phyloP scores from a whole-genome alignment of 2,888 invertebrate genomes.

The Conistra vaccinii region DNA sequence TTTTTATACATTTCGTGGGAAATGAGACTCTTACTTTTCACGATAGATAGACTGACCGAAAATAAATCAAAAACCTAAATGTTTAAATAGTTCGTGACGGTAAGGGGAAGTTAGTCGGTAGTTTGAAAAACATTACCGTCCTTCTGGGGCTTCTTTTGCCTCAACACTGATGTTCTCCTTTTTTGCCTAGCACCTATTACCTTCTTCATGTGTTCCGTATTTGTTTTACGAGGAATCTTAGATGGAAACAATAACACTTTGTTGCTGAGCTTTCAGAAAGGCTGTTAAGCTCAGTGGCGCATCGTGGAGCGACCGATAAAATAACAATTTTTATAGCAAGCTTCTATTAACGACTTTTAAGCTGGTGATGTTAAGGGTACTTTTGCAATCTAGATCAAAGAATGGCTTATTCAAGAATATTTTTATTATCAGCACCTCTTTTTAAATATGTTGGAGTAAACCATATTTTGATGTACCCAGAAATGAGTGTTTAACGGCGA shows the following conservation, averaged over 20 bases:
- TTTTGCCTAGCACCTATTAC: background rate
- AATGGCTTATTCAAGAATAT: background rate
- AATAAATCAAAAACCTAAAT: too few species aligned
- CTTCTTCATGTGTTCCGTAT: conserved; percentile 15
- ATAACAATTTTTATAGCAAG: conserved; percentile 29
- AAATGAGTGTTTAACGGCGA: too few species aligned
- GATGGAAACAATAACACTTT: conserved; percentile 63
- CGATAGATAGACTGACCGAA: too few species aligned
- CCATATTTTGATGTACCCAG: too few species aligned
- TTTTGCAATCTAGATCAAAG: background rate
- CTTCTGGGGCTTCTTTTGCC: background rate
- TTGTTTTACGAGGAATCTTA: conserved; percentile 52
- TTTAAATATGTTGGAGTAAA: too few species aligned
- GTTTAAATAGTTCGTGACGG: background rate
- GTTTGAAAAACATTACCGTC: too few species aligned
- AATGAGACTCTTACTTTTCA: too few species aligned
- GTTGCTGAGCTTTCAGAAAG: conserved; percentile 52
- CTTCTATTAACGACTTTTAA: background rate
- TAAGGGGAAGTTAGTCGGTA: too few species aligned
- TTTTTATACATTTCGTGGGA: too few species aligned
- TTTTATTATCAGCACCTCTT: too few species aligned
- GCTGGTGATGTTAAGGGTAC: background rate
- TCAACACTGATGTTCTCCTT: background rate
- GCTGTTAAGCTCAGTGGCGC: conserved; percentile 43
- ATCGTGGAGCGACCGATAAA: conserved; percentile 29